These are phyloP conservation scores for Elymnias hypermnestra DNA, from an alignment of 1,140 invertebrate genomes.

Conservation along the genomic window DNA sequence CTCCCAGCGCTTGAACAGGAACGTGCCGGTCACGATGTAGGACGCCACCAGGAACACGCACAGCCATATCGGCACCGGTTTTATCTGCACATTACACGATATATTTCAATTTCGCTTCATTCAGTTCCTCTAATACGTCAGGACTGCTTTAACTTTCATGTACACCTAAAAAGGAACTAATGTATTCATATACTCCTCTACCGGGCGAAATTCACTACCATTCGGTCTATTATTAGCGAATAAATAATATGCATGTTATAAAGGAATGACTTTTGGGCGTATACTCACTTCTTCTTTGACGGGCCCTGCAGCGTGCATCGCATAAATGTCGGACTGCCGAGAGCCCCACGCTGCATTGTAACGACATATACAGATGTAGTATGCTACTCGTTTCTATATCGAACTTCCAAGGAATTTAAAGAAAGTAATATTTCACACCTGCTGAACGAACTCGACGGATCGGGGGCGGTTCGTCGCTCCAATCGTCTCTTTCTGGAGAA, in stretches of 20 bases:
- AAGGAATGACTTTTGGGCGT: too few relatives aligned
- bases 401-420: too few relatives aligned
- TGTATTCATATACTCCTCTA: too few relatives aligned
- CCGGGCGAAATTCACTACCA: too few relatives aligned
- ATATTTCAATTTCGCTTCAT: background rate
- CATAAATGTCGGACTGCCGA: slow-evolving; percentile 51
- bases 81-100: too few relatives aligned
- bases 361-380: too few relatives aligned
- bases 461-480: slow-evolving; percentile 45
- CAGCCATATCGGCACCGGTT: slow-evolving; percentile 93
- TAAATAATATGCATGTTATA: too few relatives aligned
- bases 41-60: slow-evolving; percentile 92
- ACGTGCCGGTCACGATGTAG: slow-evolving; percentile 92
- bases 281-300: slow-evolving; percentile 46
- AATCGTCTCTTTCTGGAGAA: slow-evolving; percentile 53
- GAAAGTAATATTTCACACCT: slow-evolving; percentile 17
- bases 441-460: slow-evolving; percentile 31
- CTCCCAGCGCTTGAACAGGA: slow-evolving; percentile 91
- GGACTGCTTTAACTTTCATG: too few relatives aligned
- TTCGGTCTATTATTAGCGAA: background rate
- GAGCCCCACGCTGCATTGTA: slow-evolving; percentile 51
- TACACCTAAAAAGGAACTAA: too few relatives aligned
- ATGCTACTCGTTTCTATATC: too few relatives aligned
- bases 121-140: too few relatives aligned
- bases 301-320: slow-evolving; percentile 23